Conservation (phyloP, 2,113 vertebrate genomes). For the Pluvialis apricaria region DNA sequence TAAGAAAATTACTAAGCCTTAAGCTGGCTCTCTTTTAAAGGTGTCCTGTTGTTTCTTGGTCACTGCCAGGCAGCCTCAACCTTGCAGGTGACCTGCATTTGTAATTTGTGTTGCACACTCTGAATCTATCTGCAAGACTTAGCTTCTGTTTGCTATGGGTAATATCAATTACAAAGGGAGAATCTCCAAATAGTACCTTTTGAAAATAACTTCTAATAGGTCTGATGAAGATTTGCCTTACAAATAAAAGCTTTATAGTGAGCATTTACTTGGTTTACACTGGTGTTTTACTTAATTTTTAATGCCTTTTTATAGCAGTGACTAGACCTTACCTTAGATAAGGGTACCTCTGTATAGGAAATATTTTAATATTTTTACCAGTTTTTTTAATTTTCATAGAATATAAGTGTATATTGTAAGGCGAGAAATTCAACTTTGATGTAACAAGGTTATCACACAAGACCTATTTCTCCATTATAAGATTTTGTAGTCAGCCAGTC, state of each 20-base stretch:
- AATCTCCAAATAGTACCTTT: not conserved
- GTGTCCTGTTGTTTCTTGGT: not conserved
- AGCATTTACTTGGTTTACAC: slow-evolving; percentile 27
- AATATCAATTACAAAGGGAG: not conserved
- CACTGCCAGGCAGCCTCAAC: not conserved
- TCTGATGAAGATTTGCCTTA: slow-evolving; percentile 42
- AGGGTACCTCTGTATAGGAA: slow-evolving; percentile 59
- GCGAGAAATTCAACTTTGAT: not conserved
- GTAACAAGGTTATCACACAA: not conserved
- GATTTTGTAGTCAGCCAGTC: slow-evolving; percentile 10
- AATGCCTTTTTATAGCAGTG: slow-evolving; percentile 56
- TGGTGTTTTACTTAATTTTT: slow-evolving; percentile 56
- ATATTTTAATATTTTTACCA: slow-evolving; percentile 63
- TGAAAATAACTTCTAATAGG: slow-evolving; percentile 8
- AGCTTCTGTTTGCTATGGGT: not conserved
- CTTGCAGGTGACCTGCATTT: not conserved
- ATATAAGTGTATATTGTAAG: slow-evolving; percentile 27
- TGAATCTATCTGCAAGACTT: not conserved
- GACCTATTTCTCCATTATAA: not conserved
- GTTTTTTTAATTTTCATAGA: slow-evolving; percentile 58
- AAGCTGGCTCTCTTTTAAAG: not conserved
- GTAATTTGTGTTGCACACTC: not conserved
- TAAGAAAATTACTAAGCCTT: slow-evolving; percentile 17
- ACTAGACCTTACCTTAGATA: slow-evolving; percentile 23
- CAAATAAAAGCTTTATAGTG: slow-evolving; percentile 7